These are phyloP conservation scores for Sepioteuthis lessoniana DNA, from an alignment of 2,888 invertebrate genomes.

Conservation along the genomic window DNA sequence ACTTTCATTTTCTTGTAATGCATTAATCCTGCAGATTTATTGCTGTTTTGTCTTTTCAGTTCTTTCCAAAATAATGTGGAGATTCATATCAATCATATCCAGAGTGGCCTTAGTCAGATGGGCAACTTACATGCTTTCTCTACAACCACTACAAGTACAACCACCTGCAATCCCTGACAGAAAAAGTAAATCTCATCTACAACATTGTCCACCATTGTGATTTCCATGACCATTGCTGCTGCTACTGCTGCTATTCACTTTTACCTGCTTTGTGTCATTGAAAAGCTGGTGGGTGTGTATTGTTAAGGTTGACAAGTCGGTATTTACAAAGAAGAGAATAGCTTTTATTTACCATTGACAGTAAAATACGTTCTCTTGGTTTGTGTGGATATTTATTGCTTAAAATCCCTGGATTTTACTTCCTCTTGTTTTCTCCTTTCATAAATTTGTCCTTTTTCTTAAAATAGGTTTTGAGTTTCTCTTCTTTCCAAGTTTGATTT, in stretches of 20 bases:
- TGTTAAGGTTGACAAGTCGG: not conserved
- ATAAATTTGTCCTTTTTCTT: not conserved
- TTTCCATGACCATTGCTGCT: not conserved
- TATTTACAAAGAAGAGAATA: not conserved
- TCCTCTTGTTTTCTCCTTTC: not conserved
- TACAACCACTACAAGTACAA: slow-evolving; percentile 49
- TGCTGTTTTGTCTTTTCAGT: slow-evolving; percentile 61
- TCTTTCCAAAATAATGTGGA: slow-evolving; percentile 86
- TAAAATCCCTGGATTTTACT: not conserved
- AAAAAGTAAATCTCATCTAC: not conserved
- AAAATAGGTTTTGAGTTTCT: not conserved
- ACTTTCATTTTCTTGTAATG: too few relatives aligned
- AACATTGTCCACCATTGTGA: not conserved
- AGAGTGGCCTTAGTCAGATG: slow-evolving; percentile 80
- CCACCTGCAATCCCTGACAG: not conserved
- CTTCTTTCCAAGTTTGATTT: not conserved
- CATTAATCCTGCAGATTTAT: not conserved
- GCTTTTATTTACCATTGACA: not conserved
- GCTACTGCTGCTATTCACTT: not conserved
- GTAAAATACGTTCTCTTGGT: not conserved
- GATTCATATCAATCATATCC: slow-evolving; percentile 91
- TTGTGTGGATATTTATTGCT: not conserved
- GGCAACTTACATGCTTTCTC: slow-evolving; percentile 76
- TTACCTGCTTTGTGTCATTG: not conserved
- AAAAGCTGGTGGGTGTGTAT: not conserved